Evolutionary conservation across 2,888 invertebrate genomes (phyloP).

Genomic region (Andrena minutula): DNA sequence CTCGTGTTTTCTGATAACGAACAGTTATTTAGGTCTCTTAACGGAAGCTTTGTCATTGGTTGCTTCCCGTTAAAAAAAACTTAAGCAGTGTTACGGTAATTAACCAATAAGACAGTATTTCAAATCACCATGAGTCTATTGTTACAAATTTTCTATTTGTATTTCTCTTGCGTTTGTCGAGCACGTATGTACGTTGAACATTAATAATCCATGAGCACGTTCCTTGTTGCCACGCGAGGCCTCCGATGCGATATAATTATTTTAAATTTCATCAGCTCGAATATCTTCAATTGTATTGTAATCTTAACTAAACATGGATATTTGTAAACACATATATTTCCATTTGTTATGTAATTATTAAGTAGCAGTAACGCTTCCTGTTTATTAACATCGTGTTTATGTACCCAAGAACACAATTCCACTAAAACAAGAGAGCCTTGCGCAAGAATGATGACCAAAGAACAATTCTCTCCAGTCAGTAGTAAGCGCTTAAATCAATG

Average conservation of each 20-base stretch:
- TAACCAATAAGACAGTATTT: constrained; percentile 20
- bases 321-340: constrained; percentile 3
- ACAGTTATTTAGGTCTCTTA: constrained; percentile 1
- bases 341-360: background rate
- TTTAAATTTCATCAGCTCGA: background rate
- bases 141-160: background rate
- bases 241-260: background rate
- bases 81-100: background rate
- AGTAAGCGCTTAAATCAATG: constrained; percentile 31
- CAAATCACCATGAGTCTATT: background rate
- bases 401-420: background rate
- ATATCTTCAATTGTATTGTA: background rate
- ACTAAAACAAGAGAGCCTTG: background rate
- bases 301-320: background rate
- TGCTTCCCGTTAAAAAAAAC: constrained; percentile 25
- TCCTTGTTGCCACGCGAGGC: background rate
- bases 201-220: constrained; percentile 1
- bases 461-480: constrained; percentile 53
- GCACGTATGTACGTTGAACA: background rate
- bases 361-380: background rate
- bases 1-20: background rate
- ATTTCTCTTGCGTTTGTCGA: constrained; percentile 1
- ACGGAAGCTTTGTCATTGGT: constrained; percentile 40
- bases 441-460: constrained; percentile 9
- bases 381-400: background rate